Evolutionary conservation across 2,888 invertebrate genomes (phyloP).

Genomic region (Hylaea fasciaria): DNA sequence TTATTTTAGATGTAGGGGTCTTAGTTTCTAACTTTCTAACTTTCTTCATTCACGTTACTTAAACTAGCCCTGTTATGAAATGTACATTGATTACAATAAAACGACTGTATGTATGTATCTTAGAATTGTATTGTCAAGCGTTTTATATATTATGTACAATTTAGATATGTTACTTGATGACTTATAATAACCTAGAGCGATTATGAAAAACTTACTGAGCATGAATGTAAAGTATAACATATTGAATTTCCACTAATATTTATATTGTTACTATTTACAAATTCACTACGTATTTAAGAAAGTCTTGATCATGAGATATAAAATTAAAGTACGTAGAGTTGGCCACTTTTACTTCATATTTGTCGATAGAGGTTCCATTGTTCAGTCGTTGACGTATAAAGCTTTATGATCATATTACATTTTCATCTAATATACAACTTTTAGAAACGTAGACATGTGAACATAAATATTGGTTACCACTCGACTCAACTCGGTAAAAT

Average conservation of each 20-base stretch:
- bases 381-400: too few species aligned
- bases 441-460: too few species aligned
- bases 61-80: not conserved
- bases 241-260: constrained; percentile 31
- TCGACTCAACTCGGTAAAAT: not conserved
- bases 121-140: constrained; percentile 83
- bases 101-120: constrained; percentile 53
- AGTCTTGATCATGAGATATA: constrained; percentile 30
- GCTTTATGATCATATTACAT: too few species aligned
- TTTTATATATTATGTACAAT: constrained; percentile 80
- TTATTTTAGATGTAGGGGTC: not conserved
- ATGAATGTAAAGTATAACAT: constrained; percentile 37
- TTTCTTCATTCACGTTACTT: not conserved
- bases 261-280: constrained; percentile 36
- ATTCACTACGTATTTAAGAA: constrained; percentile 38
- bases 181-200: constrained; percentile 24
- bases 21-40: too few species aligned
- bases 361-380: not conserved
- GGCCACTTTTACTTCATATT: not conserved
- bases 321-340: constrained; percentile 14
- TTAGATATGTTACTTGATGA: constrained; percentile 82
- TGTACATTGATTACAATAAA: constrained; percentile 21
- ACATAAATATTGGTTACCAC: too few species aligned
- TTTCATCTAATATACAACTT: not conserved
- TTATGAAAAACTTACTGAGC: constrained; percentile 51